Evolutionary conservation across 1,140 invertebrate genomes (phyloP).

Genomic region (Hypothenemus hampei): DNA sequence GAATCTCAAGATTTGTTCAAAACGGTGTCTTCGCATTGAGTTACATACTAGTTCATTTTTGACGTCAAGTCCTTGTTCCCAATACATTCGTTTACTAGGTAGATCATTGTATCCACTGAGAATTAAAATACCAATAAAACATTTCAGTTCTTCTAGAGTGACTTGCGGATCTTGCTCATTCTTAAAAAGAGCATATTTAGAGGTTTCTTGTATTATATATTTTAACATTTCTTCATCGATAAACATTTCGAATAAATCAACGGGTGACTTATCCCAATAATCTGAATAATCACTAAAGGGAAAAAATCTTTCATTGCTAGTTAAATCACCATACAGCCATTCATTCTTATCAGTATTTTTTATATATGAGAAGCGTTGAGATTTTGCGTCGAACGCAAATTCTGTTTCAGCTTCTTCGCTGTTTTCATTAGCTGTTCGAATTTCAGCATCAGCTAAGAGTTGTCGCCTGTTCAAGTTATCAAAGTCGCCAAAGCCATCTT

Average conservation of each 20-base stretch:
- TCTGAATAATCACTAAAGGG: too few species aligned
- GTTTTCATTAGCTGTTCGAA: too few species aligned
- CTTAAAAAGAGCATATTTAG: slow-evolving; percentile 20
- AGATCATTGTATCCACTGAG: slow-evolving; percentile 29
- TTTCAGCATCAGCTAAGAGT: too few species aligned
- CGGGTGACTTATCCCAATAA: too few species aligned
- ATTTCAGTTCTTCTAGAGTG: slow-evolving; percentile 22
- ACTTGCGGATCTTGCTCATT: slow-evolving; percentile 13
- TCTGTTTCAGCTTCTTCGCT: too few species aligned
- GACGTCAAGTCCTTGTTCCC: slow-evolving; percentile 21
- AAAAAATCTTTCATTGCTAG: too few species aligned
- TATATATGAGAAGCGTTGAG: too few species aligned
- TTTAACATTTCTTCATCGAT: slow-evolving; percentile 10
- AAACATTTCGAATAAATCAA: slow-evolving; percentile 25
- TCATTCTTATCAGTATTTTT: too few species aligned
- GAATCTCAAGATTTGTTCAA: slow-evolving; percentile 28
- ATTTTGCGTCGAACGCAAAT: too few species aligned
- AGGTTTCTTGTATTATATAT: slow-evolving; percentile 17
- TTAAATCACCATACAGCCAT: too few species aligned
- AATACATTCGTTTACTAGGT: slow-evolving; percentile 29
- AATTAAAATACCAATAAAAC: slow-evolving; percentile 28
- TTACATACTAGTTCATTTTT: slow-evolving; percentile 22
- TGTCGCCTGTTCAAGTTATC: too few species aligned
- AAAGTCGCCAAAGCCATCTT: too few species aligned
- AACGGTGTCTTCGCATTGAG: slow-evolving; percentile 27